Base-by-base conservation (phyloP, 2,888 invertebrate species). In the Unio delphinus region DNA sequence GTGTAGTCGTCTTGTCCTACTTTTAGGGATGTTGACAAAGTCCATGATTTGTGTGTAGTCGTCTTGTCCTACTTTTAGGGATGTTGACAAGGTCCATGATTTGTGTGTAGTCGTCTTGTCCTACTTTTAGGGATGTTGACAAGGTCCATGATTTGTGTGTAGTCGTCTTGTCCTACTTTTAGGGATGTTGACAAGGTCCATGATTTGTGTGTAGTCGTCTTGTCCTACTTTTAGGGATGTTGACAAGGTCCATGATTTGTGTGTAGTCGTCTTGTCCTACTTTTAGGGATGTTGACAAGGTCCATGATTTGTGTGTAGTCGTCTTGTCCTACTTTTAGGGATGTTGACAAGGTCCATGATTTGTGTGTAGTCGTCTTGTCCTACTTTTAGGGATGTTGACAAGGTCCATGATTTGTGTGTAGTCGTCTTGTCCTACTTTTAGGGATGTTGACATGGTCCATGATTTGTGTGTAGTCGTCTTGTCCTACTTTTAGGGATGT, bases 111-210 rank as follows among this genome's bases (percentile, higher is more conserved):
- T n/a, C n/a, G n/a, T n/a, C n/a, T n/a, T n/a, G n/a, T n/a, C n/a
- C n/a, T n/a, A n/a, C n/a, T n/a, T 76, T 61, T 83, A 97, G 97
- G 93, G 96, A 98, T 90, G 96, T 98, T 61, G 98, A 98, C 91
- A 95, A 99, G 92, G 99, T 99, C 1, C 99, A 99, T 90, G 97
- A 99, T 86, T 95, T 99, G 92, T n/a, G n/a, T n/a, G n/a, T n/a
- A n/a, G n/a, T n/a, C n/a, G n/a, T n/a, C n/a, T n/a, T n/a, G n/a
- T n/a, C n/a, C n/a, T n/a, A n/a, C n/a, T n/a, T 76, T 61, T 83
- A 97, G 97, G 93, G 96, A 98, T 90, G 96, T 98, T 61, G 98
- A 98, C 91, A 95, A 99, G 92, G 99, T 99, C 1, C 99, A 99
- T 90, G 97, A 99, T 86, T 95, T 99, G 92, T n/a, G n/a, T n/a